Conservation (phyloP, 30 jellyfish, hydroid and myxozoan genomes). For the Pseudorhiza aurosa region DNA sequence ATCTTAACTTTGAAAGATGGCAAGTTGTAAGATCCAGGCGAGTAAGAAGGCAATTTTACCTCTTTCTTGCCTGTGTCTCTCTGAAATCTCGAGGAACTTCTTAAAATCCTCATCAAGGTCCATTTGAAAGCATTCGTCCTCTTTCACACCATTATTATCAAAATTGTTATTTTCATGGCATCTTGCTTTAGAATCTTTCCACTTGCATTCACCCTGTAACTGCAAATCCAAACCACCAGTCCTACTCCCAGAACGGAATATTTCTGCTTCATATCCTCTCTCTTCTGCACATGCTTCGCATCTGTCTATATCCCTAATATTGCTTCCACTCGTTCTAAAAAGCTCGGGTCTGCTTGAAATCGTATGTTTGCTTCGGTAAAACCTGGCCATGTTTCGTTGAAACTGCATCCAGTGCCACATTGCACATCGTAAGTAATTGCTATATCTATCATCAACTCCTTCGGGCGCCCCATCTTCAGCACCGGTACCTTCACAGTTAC, state of each 20-base stretch:
- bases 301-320: background rate
- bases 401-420: constrained; percentile 36
- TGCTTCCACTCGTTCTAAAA: background rate
- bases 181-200: too few relatives aligned
- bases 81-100: constrained; percentile 63
- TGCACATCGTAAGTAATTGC: background rate
- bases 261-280: background rate
- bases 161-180: too few relatives aligned
- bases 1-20: too few relatives aligned
- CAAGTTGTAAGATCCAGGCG: background rate
- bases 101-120: constrained; percentile 73
- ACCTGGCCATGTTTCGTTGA: background rate
- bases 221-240: too few relatives aligned
- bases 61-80: constrained; percentile 69
- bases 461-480: background rate
- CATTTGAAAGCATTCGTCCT: constrained; percentile 23
- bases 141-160: too few relatives aligned
- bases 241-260: background rate
- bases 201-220: too few relatives aligned
- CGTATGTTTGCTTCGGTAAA: too few relatives aligned
- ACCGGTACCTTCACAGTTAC: background rate
- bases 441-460: background rate
- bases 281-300: background rate
- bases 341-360: too few relatives aligned
- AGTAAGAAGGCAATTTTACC: constrained; percentile 34